phyloP scores from a whole-genome alignment of 2,888 invertebrate species.

The Drosophila koepferae region DNA sequence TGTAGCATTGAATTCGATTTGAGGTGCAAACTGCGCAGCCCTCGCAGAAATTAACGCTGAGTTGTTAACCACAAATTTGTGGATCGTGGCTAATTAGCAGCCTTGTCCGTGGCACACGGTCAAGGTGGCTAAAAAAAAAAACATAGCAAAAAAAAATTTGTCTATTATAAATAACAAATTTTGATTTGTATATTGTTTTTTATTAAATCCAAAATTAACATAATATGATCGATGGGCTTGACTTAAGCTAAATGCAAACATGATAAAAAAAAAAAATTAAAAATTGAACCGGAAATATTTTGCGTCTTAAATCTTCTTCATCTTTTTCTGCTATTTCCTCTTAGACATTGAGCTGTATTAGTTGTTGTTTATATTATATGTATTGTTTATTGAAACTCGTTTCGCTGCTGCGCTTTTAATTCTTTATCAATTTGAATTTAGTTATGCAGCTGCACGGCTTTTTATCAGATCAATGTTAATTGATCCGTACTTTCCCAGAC shows the following conservation, averaged over 20 bases:
- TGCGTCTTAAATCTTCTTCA: neutral
- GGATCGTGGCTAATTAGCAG: conserved; percentile 43
- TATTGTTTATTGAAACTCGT: conserved; percentile 17
- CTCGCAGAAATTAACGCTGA: conserved; percentile 33
- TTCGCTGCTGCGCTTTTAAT: conserved; percentile 20
- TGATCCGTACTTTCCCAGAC: conserved; percentile 15
- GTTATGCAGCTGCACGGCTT: conserved; percentile 5
- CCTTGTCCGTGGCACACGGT: conserved; percentile 39
- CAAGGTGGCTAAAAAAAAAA: conserved; percentile 37
- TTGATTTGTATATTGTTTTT: neutral
- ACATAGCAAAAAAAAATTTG: neutral
- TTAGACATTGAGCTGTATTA: neutral
- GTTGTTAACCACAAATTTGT: conserved; percentile 38
- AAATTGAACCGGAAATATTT: conserved; percentile 42
- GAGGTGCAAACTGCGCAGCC: conserved; percentile 8
- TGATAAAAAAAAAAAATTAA: neutral
- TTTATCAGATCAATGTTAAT: conserved; percentile 43
- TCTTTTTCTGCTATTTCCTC: conserved; percentile 14
- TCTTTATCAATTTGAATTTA: conserved; percentile 22
- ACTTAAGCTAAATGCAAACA: neutral
- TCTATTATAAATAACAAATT: neutral
- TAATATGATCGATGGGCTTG: conserved; percentile 20
- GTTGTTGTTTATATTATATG: neutral
- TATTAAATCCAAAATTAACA: conserved; percentile 19
- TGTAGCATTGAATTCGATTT: neutral